Conservation (phyloP, 2,113 vertebrate genomes). For the Scortum barcoo region DNA sequence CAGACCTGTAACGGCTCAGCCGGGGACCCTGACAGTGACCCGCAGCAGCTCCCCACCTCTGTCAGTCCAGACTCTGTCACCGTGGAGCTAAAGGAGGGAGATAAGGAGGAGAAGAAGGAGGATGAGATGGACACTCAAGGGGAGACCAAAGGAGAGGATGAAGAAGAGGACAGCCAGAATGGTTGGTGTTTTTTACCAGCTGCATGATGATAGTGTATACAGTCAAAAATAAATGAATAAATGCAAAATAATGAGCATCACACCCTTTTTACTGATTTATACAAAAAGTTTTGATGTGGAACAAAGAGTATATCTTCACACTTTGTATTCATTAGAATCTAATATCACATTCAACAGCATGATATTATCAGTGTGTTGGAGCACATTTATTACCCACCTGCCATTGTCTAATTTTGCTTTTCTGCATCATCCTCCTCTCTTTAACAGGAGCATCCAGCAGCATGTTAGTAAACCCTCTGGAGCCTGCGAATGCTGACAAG, state of each 20-base stretch:
- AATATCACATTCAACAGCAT: background rate
- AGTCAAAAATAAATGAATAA: too few species aligned
- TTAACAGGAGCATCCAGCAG: constrained; percentile 85
- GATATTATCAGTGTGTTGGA: background rate
- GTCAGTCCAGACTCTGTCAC: constrained; percentile 44
- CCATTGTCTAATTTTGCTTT: background rate
- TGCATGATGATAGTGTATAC: background rate
- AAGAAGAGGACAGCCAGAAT: constrained; percentile 48
- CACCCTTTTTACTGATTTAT: background rate
- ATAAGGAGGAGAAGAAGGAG: constrained; percentile 42
- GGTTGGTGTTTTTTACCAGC: constrained; percentile 45
- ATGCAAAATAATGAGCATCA: background rate
- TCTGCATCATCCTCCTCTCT: background rate
- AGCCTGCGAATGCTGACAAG: constrained; percentile 94
- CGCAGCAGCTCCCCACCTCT: constrained; percentile 20
- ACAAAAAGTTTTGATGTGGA: background rate
- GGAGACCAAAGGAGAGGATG: constrained; percentile 53
- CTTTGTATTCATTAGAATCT: too few species aligned
- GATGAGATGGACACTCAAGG: constrained; percentile 62
- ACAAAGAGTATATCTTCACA: background rate
- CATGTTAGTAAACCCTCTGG: constrained; percentile 94
- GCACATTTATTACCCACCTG: background rate
- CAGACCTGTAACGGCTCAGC: constrained; percentile 49
- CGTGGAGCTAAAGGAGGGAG: constrained; percentile 51
- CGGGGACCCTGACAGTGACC: background rate